Evolutionary conservation across 2,888 invertebrate species (phyloP).

Genomic region (Drosophila kuntzei): DNA sequence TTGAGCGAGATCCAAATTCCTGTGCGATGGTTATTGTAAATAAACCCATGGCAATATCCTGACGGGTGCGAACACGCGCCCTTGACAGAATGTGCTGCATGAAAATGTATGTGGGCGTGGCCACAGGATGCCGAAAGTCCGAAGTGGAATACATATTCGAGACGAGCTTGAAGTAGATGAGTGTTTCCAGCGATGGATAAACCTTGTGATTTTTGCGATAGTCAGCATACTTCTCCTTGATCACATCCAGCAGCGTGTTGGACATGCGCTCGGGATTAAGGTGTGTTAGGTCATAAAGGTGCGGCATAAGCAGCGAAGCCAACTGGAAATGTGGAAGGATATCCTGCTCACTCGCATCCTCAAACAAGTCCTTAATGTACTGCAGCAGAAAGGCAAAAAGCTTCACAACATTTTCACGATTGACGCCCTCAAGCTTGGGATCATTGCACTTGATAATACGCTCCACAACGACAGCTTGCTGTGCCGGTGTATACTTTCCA

Average conservation of each 20-base stretch:
- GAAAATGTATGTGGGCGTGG: conserved; percentile 93
- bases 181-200: conserved; percentile 89
- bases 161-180: conserved; percentile 92
- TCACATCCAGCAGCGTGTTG: conserved; percentile 88
- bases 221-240: conserved; percentile 90
- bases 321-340: conserved; percentile 87
- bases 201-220: conserved; percentile 88
- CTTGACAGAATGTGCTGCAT: conserved; percentile 92
- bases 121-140: conserved; percentile 94
- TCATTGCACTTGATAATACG: conserved; percentile 95
- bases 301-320: conserved; percentile 87
- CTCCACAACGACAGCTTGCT: conserved; percentile 91
- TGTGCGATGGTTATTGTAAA: conserved; percentile 90
- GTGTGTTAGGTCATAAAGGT: conserved; percentile 90
- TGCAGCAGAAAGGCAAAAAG: conserved; percentile 92
- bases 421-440: conserved; percentile 91
- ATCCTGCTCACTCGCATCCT: conserved; percentile 83
- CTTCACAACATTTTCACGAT: conserved; percentile 91
- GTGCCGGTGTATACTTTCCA: conserved; percentile 87
- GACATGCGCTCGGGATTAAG: conserved; percentile 90
- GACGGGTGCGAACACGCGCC: conserved; percentile 88
- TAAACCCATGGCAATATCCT: conserved; percentile 91
- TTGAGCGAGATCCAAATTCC: conserved; percentile 92
- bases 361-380: conserved; percentile 90
- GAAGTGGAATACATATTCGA: conserved; percentile 94